These are phyloP conservation scores for Eristalis pertinax DNA, from an alignment of 2,888 invertebrate species.

Conservation along the genomic window DNA sequence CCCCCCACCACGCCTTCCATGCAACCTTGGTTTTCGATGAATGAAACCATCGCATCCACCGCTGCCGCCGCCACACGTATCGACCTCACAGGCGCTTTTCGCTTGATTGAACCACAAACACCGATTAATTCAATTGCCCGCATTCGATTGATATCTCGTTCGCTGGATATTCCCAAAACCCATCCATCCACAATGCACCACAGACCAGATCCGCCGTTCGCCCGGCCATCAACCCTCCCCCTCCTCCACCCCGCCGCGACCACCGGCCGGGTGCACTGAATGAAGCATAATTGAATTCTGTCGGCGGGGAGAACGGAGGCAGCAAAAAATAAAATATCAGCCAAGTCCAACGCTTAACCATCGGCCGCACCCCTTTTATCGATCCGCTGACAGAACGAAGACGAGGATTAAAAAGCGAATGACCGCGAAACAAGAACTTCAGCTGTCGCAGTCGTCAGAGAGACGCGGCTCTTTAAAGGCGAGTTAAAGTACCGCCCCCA, in stretches of 20 bases:
- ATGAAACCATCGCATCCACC: background rate
- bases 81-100: conserved; percentile 31
- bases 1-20: too few species aligned
- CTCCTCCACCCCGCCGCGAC: background rate
- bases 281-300: conserved; percentile 42
- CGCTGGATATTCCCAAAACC: conserved; percentile 13
- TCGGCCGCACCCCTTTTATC: conserved; percentile 32
- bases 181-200: background rate
- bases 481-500: conserved; percentile 13
- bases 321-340: background rate
- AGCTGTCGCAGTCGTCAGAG: conserved; percentile 33
- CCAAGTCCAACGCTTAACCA: background rate
- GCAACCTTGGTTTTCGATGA: background rate
- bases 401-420: conserved; percentile 64
- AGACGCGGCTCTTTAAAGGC: conserved; percentile 19
- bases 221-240: background rate
- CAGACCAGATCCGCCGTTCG: background rate
- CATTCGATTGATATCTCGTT: conserved; percentile 50
- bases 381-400: conserved; percentile 23
- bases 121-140: conserved; percentile 61
- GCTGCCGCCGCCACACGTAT: background rate
- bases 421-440: conserved; percentile 65
- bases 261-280: background rate
- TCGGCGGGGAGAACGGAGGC: conserved; percentile 7
- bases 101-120: conserved; percentile 60